Evolutionary conservation across 2,888 invertebrate genomes (phyloP).

Genomic region (Dione juno): DNA sequence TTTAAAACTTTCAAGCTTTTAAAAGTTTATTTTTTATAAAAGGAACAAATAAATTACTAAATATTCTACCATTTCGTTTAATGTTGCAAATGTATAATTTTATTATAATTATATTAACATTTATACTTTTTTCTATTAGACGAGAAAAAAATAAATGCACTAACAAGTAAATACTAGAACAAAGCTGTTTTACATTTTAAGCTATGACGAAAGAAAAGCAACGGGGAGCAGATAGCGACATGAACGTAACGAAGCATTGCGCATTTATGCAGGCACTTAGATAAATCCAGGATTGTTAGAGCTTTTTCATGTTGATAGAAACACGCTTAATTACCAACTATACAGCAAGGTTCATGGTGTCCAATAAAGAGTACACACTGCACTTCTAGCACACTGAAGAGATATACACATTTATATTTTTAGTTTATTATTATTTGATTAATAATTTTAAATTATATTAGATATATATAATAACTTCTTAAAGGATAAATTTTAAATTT

Average conservation of each 20-base stretch:
- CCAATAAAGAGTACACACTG: conserved; percentile 11
- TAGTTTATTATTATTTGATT: background rate
- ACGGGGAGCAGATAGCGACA: conserved; percentile 50
- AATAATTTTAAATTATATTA: too few species aligned
- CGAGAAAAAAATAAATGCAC: too few species aligned
- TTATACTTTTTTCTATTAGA: too few species aligned
- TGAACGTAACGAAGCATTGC: conserved; percentile 54
- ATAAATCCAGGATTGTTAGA: conserved; percentile 56
- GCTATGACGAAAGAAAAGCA: conserved; percentile 38
- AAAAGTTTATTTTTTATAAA: too few species aligned
- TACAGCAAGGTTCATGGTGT: conserved; percentile 12
- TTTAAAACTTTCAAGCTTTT: too few species aligned
- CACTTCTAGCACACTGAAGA: background rate
- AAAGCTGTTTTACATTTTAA: conserved; percentile 17
- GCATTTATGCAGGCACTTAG: conserved; percentile 65
- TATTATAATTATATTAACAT: too few species aligned
- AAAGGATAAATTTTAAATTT: too few species aligned
- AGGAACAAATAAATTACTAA: too few species aligned
- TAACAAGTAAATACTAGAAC: background rate
- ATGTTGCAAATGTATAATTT: too few species aligned
- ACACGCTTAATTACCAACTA: conserved; percentile 30
- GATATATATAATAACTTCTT: too few species aligned
- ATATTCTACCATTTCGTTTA: too few species aligned
- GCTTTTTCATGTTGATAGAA: conserved; percentile 43
- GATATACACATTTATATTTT: background rate